Percentiles rank a stretch among this genome's conserved stretches.
These are phyloP conservation scores for Prosopocoilus inquinatus DNA, from an alignment of 2,888 invertebrate genomes.

Conservation along the genomic window DNA sequence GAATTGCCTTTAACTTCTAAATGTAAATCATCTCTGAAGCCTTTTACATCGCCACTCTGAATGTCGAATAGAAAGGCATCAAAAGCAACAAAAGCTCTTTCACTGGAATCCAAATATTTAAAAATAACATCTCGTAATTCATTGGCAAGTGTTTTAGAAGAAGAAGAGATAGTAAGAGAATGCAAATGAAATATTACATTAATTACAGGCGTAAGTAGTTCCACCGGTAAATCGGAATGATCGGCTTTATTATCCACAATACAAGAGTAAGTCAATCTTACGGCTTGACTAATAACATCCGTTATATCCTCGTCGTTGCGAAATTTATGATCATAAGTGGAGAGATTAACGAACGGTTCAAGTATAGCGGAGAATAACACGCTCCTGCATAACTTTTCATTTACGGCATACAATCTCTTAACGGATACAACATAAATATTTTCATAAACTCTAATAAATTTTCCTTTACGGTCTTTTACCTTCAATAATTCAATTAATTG, in stretches of 20 bases:
- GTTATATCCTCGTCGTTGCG: conserved; percentile 38
- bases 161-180: conserved; percentile 41
- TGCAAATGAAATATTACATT: conserved; percentile 51
- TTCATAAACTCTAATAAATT: conserved; percentile 42
- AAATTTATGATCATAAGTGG: conserved; percentile 34
- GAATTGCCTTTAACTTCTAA: conserved; percentile 32
- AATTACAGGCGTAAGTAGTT: conserved; percentile 49
- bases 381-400: conserved; percentile 48
- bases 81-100: conserved; percentile 35
- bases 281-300: conserved; percentile 32
- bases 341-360: conserved; percentile 28
- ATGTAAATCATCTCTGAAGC: conserved; percentile 36
- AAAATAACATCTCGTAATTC: conserved; percentile 36
- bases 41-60: conserved; percentile 24
- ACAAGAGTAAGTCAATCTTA: conserved; percentile 36
- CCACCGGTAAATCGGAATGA: conserved; percentile 40
- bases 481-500: conserved; percentile 55
- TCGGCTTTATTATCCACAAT: conserved; percentile 35
- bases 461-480: conserved; percentile 49
- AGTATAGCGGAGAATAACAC: conserved; percentile 46
- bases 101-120: conserved; percentile 31
- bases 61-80: conserved; percentile 45
- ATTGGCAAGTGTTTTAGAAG: conserved; percentile 33
- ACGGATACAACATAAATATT: conserved; percentile 57
- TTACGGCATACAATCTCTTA: conserved; percentile 54